phyloP scores from a whole-genome alignment of 2,888 invertebrate species.

The Ormyrus nitidulus region DNA sequence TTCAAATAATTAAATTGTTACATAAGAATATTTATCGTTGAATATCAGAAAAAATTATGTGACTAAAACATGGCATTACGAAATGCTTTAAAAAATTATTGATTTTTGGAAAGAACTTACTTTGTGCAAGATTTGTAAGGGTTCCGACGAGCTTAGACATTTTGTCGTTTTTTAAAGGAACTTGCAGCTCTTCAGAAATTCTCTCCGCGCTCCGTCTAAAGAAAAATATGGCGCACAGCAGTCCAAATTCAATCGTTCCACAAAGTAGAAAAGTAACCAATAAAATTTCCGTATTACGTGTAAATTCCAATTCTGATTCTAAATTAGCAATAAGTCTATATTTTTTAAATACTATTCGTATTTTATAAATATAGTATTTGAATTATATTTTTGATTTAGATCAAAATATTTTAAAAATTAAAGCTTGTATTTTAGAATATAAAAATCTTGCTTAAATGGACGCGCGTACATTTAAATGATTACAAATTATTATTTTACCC shows the following conservation, averaged over 20 bases:
- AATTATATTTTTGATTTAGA: too few species aligned
- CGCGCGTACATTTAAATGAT: too few species aligned
- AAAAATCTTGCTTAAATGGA: too few species aligned
- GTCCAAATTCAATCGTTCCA: conserved; percentile 31
- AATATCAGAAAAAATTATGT: not conserved
- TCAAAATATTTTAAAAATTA: too few species aligned
- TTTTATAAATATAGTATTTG: too few species aligned
- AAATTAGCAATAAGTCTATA: too few species aligned
- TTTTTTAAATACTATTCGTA: too few species aligned
- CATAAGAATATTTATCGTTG: conserved; percentile 51
- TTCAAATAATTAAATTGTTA: conserved; percentile 40
- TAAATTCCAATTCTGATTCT: too few species aligned
- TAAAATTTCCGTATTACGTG: not conserved
- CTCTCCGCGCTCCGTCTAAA: not conserved
- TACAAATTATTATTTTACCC: too few species aligned
- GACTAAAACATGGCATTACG: not conserved
- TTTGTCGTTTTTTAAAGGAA: not conserved
- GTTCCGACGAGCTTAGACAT: conserved; percentile 42
- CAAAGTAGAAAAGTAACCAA: not conserved
- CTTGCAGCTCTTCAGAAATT: conserved; percentile 16
- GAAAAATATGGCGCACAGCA: conserved; percentile 37
- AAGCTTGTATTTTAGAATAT: too few species aligned
- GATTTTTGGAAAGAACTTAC: conserved; percentile 34
- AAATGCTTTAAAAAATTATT: not conserved
- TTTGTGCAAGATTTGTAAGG: not conserved